These are phyloP conservation scores for Oncorhynchus nerka DNA, from an alignment of 2,113 vertebrate genomes.

Conservation along the genomic window DNA sequence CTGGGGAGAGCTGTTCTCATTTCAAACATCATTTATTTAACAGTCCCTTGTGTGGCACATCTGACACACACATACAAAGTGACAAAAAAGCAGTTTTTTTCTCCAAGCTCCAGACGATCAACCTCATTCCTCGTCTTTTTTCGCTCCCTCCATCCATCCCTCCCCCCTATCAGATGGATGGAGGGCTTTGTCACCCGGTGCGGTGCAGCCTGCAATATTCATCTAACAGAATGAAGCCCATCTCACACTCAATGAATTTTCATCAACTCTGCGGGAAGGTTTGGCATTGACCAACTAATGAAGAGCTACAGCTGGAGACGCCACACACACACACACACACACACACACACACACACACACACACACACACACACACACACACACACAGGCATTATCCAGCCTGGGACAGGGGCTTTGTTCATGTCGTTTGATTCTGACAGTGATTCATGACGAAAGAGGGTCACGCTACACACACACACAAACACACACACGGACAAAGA, in stretches of 20 bases:
- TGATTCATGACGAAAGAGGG: constrained; percentile 71
- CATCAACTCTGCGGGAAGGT: constrained; percentile 54
- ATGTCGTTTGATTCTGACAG: constrained; percentile 67
- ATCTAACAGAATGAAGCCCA: constrained; percentile 57
- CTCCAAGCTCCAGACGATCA: constrained; percentile 59
- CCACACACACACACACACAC: background rate
- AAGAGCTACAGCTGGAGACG: constrained; percentile 35
- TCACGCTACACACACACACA: constrained; percentile 66
- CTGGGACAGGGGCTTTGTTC: constrained; percentile 59
- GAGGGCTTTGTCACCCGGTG: constrained; percentile 49
- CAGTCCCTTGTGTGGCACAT: constrained; percentile 47
- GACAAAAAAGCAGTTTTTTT: constrained; percentile 32
- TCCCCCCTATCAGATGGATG: constrained; percentile 51
- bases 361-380: too few species aligned
- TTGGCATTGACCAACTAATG: constrained; percentile 51
- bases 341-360: too few species aligned
- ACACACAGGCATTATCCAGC: constrained; percentile 53
- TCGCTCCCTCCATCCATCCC: background rate
- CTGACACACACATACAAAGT: constrained; percentile 10
- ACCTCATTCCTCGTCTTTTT: constrained; percentile 60
- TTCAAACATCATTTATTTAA: constrained; percentile 78
- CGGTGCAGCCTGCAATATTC: constrained; percentile 61
- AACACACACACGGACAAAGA: background rate
- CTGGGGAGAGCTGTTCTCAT: constrained; percentile 74
- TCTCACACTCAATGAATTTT: constrained; percentile 70